Conservation (phyloP, 2,113 vertebrate genomes). For the Notiomystis cincta region DNA sequence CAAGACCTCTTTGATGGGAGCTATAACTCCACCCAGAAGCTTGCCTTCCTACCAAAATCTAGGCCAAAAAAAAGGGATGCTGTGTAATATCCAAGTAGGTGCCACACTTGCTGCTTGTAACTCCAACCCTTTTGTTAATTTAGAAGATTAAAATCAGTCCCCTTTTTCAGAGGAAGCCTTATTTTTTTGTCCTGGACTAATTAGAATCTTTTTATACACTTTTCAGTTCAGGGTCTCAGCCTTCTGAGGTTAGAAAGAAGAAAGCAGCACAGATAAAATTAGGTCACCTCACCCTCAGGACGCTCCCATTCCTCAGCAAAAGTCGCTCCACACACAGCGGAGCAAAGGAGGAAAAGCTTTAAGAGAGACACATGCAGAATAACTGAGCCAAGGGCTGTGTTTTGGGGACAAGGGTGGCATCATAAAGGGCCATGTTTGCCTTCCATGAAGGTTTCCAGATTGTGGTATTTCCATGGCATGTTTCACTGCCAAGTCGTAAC, state of each 20-base stretch:
- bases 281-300: background rate
- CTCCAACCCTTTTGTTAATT: background rate
- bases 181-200: background rate
- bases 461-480: background rate
- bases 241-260: constrained; percentile 14
- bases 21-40: background rate
- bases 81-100: background rate
- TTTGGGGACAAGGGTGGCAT: background rate
- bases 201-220: constrained; percentile 9
- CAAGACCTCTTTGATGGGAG: background rate
- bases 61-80: background rate
- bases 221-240: background rate
- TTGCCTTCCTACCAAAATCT: background rate
- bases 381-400: background rate
- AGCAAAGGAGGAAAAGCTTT: background rate
- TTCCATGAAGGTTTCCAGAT: background rate
- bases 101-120: background rate
- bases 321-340: background rate
- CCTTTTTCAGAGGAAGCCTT: background rate
- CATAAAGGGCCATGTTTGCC: background rate
- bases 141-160: background rate
- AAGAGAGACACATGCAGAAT: background rate
- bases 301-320: background rate
- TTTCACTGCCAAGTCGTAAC: background rate
- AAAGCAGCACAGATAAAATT: background rate